Evolutionary conservation across 2,888 invertebrate genomes (phyloP).

Genomic region (Cerceris rybyensis): DNA sequence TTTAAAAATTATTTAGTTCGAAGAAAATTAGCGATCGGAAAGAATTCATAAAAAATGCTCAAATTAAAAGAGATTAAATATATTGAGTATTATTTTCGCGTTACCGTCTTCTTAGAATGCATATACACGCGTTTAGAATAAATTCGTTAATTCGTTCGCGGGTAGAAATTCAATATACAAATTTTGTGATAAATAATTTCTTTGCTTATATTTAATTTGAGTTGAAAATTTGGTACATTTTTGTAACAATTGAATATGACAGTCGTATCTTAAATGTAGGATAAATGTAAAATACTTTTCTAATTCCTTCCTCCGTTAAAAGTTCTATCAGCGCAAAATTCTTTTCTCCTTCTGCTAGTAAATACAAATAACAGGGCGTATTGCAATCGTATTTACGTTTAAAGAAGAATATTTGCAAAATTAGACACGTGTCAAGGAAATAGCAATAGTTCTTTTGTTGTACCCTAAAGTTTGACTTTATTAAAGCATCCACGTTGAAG

Average conservation of each 20-base stretch:
- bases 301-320: background rate
- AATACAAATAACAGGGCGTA: background rate
- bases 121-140: no score
- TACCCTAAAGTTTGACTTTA: no score
- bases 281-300: background rate
- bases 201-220: no score
- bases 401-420: background rate
- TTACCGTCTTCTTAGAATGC: no score
- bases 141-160: no score
- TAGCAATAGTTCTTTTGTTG: no score
- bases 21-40: background rate
- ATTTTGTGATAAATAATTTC: no score
- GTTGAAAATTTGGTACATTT: background rate
- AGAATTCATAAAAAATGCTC: background rate
- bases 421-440: background rate
- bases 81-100: background rate
- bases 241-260: no score
- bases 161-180: no score
- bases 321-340: background rate
- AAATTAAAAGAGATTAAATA: background rate
- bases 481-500: background rate
- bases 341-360: background rate
- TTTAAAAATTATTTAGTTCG: background rate
- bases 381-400: background rate
- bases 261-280: background rate